Base-by-base conservation (phyloP, 1,140 invertebrate genomes). In the Ylistrum balloti region DNA sequence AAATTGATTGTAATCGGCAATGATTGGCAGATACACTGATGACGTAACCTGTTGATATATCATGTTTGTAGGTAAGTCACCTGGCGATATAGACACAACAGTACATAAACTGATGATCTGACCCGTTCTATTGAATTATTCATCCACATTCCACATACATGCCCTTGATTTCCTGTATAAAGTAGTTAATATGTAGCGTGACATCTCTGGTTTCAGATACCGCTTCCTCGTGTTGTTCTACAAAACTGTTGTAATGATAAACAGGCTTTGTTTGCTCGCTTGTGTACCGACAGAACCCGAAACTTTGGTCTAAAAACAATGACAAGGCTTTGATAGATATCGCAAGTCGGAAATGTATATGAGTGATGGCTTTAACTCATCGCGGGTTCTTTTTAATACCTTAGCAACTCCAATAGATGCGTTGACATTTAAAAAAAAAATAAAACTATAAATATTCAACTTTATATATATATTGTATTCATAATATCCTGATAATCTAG, bases 1-100 rank as follows among this genome's bases (percentile, higher is more conserved):
- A 74, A 74, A 74, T 74, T 74, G 17, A 74, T 74, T 28, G 5
- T 3, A 74, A 74, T 74, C 56, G n/a, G 56, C n/a, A 3, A 0
- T n/a, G 56, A 74, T 74, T 74, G 56, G 56, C 56, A 74, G 56
- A 74, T 74, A 74, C 20, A 3, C 5, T 28, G 5, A 74, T 74
- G 56, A 74, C 56, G 56, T 74, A 74, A 74, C n/a, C 15, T 74
- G 22, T n/a, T 74, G 56, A 74, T 74, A 28, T n/a, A 74, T 74
- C 56, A 74, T 74, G 56, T 74, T 74, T 74, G 17, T 74, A 74
- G 22, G 56, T 74, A 74, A 74, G 5, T 5, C n/a, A n/a, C 3
- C 28, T 38, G 13, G 22, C 22, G n/a, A 74, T 74, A 74, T 22
- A 45, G 22, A 28, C 11, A 74, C 22, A 74, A n/a, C 56, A 74